Evolutionary conservation across 2,113 vertebrate species (phyloP), one percentile per base, ranked within the genome.

Genomic region (Labeo rohita): DNA sequence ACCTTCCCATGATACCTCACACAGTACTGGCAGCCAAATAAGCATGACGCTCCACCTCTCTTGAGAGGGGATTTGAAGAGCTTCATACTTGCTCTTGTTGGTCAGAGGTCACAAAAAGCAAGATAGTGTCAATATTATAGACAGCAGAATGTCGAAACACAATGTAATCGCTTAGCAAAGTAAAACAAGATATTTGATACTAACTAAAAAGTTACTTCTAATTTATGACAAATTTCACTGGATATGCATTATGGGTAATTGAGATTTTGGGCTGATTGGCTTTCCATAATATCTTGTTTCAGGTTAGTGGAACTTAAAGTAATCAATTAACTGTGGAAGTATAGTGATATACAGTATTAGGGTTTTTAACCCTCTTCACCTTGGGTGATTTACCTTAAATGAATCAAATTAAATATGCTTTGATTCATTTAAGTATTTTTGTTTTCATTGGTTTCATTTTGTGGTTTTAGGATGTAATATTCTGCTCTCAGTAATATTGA

Each of bases 1-100:
- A 7, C 83, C 49, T 85, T 87, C 79, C 75, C 74, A 52, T 65
- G 39, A 87, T 89, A 89, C 88, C 88, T 90, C 89, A 89, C 77
- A 68, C 81, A 86, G 23, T 36, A 61, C 85, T 70, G 80, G 80
- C 79, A 72, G 86, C 87, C 82, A 90, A 88, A 88, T 85, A 86
- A 63, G 47, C 74, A 50, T 75, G 72, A 74, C 9, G 43, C 45
- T 28, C 43, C n/a, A 47, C 47, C 73, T 28, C 45, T 50, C 1
- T 36, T 21, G 13, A 39, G 68, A 72, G 68, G 10, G 39, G 68
- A 21, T 72, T 39, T 43, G 36, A 72, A 10, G 66, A 21, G 36
- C 36, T 70, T 43, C 15, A 43, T 18, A 16, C 66, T 70, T 43
- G 8, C 16, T 70, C 68, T 70, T 16, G 9, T 43, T 43, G 16